Percentiles rank a stretch among this genome's conserved stretches.
phyloP scores from a whole-genome alignment of 1,140 invertebrate genomes.

The Megathymus violae region DNA sequence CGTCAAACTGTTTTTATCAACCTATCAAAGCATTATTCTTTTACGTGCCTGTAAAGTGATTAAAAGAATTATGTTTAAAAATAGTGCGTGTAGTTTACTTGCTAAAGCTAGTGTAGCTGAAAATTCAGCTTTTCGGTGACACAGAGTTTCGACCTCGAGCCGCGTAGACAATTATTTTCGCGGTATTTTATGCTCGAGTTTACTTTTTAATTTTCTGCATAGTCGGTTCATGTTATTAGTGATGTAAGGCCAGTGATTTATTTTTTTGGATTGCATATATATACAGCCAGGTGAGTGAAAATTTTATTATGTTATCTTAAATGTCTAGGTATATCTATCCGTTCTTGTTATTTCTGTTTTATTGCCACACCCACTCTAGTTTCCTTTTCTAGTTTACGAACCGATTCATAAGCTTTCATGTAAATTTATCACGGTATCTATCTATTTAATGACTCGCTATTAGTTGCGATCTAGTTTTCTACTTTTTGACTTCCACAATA shows the following conservation, averaged over 20 bases:
- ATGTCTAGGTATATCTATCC: conserved; percentile 29
- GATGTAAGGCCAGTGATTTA: conserved; percentile 23
- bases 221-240: conserved; percentile 24
- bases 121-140: conserved; percentile 57
- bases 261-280: conserved; percentile 36
- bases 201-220: conserved; percentile 40
- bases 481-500: conserved; percentile 6
- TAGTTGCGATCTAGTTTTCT: background rate
- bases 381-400: conserved; percentile 23
- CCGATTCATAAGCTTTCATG: conserved; percentile 27
- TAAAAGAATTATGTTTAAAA: conserved; percentile 59
- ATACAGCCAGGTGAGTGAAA: conserved; percentile 18
- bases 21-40: conserved; percentile 28
- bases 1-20: conserved; percentile 25
- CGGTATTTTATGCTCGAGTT: conserved; percentile 51
- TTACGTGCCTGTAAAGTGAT: conserved; percentile 30
- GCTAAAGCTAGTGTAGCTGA: conserved; percentile 36
- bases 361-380: conserved; percentile 34
- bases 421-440: background rate
- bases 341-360: conserved; percentile 35
- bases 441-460: background rate
- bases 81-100: conserved; percentile 53
- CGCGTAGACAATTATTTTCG: conserved; percentile 53
- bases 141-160: conserved; percentile 51
- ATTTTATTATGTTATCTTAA: conserved; percentile 5